Evolutionary conservation across 2,113 vertebrate genomes (phyloP).

Genomic region (Eulemur rufifrons): DNA sequence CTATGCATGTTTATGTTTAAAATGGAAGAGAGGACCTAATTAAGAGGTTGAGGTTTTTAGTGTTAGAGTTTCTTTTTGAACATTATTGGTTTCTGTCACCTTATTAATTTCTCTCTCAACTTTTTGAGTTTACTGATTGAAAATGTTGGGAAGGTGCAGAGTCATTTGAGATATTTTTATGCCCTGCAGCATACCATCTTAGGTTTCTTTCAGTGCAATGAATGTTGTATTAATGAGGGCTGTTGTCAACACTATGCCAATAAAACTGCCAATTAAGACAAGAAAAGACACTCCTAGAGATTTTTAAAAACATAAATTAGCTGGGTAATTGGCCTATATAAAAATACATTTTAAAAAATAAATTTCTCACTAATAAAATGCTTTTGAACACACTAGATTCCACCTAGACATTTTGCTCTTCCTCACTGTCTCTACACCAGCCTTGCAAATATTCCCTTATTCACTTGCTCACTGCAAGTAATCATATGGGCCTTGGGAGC

Average conservation of each 20-base stretch:
- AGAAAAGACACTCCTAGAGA: constrained; percentile 46
- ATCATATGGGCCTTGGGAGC: not conserved
- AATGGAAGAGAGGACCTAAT: constrained; percentile 76
- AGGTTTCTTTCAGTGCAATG: constrained; percentile 50
- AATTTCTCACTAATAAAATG: constrained; percentile 33
- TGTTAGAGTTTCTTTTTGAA: constrained; percentile 74
- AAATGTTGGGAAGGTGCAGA: constrained; percentile 68
- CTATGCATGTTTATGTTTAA: not conserved
- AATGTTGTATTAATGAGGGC: constrained; percentile 72
- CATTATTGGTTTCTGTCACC: constrained; percentile 74
- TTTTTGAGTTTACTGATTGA: constrained; percentile 77
- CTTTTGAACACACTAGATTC: constrained; percentile 29
- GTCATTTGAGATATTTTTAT: constrained; percentile 56
- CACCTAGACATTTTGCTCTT: constrained; percentile 6
- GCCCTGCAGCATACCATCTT: constrained; percentile 36
- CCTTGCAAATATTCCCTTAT: not conserved
- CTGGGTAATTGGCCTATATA: not conserved
- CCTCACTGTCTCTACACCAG: not conserved
- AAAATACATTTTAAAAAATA: constrained; percentile 53
- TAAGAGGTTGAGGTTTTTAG: constrained; percentile 77
- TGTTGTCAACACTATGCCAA: constrained; percentile 63
- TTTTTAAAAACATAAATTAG: constrained; percentile 56
- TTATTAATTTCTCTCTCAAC: constrained; percentile 78
- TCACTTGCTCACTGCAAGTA: not conserved
- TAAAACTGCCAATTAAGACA: constrained; percentile 64